Percentiles rank a stretch among this genome's conserved stretches.
Evolutionary conservation across 2,888 invertebrate species (phyloP).

Genomic region (Luperina testacea): DNA sequence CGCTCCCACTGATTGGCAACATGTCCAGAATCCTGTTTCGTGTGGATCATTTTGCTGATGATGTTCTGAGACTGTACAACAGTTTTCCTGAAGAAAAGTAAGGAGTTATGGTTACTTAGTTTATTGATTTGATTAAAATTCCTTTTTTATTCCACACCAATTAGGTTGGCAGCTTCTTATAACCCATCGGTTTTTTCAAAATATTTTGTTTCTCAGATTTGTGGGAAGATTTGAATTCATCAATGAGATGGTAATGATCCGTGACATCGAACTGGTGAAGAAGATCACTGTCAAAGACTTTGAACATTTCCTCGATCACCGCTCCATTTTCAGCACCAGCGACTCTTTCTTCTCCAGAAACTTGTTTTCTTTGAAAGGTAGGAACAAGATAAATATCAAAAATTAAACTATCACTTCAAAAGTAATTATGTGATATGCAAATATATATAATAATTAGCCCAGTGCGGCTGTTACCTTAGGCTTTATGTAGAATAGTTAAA

Average conservation of each 20-base stretch:
- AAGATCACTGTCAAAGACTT: conserved; percentile 89
- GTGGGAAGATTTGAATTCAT: conserved; percentile 85
- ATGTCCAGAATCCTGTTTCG: too few species aligned
- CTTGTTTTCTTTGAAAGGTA: conserved; percentile 84
- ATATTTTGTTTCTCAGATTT: conserved; percentile 74
- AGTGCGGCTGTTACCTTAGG: not conserved
- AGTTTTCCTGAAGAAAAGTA: too few species aligned
- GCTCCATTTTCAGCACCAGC: conserved; percentile 75
- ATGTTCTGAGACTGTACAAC: too few species aligned
- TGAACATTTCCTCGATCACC: conserved; percentile 88
- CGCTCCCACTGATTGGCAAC: too few species aligned
- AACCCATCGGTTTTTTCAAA: not conserved
- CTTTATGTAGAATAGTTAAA: not conserved
- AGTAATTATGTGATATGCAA: not conserved
- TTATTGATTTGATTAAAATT: too few species aligned
- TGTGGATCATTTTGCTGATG: too few species aligned
- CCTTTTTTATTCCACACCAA: too few species aligned
- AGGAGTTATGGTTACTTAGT: too few species aligned
- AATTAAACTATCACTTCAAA: not conserved
- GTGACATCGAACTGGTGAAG: conserved; percentile 87
- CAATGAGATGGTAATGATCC: conserved; percentile 79
- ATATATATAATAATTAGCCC: not conserved
- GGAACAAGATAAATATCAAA: not conserved
- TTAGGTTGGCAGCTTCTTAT: not conserved
- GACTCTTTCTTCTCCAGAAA: conserved; percentile 88